These are phyloP conservation scores for Monopis laevigella DNA, from an alignment of 2,888 invertebrate species.

Conservation along the genomic window DNA sequence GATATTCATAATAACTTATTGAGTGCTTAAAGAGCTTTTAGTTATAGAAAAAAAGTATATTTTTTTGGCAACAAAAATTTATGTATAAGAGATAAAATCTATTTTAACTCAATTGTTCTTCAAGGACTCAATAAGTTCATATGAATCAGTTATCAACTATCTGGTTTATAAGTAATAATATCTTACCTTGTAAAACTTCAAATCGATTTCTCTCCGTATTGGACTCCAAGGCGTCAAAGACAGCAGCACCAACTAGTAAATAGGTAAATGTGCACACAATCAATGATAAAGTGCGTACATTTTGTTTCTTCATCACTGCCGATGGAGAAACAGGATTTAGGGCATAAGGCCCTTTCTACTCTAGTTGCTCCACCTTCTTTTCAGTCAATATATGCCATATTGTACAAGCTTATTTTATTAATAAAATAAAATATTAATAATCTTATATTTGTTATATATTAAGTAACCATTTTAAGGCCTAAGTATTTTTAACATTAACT, in stretches of 20 bases:
- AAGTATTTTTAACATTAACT: slow-evolving; percentile 24
- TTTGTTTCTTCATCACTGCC: slow-evolving; percentile 98
- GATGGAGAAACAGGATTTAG: slow-evolving; percentile 45
- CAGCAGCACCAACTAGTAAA: slow-evolving; percentile 97
- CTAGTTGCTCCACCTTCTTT: slow-evolving; percentile 25
- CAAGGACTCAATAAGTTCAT: too few species aligned
- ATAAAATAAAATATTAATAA: neutral
- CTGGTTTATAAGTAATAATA: slow-evolving; percentile 12
- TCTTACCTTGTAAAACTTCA: slow-evolving; percentile 85
- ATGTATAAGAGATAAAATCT: too few species aligned
- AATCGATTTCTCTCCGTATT: slow-evolving; percentile 93
- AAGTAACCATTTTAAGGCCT: slow-evolving; percentile 38
- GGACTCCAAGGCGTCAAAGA: slow-evolving; percentile 98
- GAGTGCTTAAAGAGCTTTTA: too few species aligned
- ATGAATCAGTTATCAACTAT: too few species aligned
- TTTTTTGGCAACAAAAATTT: too few species aligned
- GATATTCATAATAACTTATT: too few species aligned
- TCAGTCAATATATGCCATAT: slow-evolving; percentile 32
- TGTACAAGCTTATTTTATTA: slow-evolving; percentile 17
- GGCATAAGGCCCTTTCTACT: slow-evolving; percentile 38
- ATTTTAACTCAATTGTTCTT: too few species aligned
- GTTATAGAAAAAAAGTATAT: too few species aligned
- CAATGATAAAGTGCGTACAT: slow-evolving; percentile 99
- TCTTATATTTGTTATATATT: too few species aligned
- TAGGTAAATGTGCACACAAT: slow-evolving; percentile 99